Conservation (phyloP, 2,113 vertebrate genomes). For the Strigops habroptila region DNA sequence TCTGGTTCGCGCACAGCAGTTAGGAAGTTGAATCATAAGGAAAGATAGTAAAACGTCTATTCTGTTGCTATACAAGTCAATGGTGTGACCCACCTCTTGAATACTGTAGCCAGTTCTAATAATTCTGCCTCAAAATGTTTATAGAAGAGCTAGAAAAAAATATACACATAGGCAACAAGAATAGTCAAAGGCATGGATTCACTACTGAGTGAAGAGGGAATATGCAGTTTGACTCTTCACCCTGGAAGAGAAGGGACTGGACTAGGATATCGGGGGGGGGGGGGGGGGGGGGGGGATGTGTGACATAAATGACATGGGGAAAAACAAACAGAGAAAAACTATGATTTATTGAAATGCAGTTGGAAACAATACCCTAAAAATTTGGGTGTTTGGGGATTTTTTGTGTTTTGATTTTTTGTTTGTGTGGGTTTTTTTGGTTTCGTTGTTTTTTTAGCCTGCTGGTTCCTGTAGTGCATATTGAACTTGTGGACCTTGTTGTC, state of each 20-base stretch:
- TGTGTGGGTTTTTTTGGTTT: not conserved
- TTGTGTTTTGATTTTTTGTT: not conserved
- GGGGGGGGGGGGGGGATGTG: no score
- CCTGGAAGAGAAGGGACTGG: not conserved
- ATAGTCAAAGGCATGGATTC: not conserved
- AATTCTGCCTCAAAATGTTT: not conserved
- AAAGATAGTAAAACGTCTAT: not conserved
- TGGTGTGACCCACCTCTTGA: not conserved
- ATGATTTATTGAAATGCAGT: not conserved
- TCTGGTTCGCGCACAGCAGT: not conserved
- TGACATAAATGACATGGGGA: not conserved
- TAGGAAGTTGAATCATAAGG: not conserved
- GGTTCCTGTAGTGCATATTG: not conserved
- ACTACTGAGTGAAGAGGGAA: fast-evolving
- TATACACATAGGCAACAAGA: not conserved
- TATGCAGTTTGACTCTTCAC: not conserved
- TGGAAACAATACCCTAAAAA: not conserved
- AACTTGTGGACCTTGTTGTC: not conserved
- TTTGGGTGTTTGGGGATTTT: not conserved
- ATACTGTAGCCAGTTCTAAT: not conserved
- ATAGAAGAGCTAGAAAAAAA: not conserved
- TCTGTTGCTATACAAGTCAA: not conserved
- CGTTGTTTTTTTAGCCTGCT: not conserved
- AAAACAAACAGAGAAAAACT: not conserved
- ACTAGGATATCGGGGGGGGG: not conserved